Evolutionary conservation across 37 sponge, comb jelly and placozoan species (phyloP).

Genomic region (Oscarella lobularis): DNA sequence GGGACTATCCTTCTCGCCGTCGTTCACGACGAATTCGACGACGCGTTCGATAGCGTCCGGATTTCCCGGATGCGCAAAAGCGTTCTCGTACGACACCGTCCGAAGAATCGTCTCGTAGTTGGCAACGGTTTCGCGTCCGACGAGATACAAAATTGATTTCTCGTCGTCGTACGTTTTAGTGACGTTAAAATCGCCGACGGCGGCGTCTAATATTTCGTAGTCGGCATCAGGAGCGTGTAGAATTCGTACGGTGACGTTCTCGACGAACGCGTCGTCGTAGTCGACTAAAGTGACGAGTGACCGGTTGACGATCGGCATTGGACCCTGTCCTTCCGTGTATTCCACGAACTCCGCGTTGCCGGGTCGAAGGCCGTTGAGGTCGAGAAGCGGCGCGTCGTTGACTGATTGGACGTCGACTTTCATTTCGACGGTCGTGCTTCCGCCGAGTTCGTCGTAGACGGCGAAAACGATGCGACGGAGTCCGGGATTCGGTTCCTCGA

Average conservation of each 20-base stretch:
- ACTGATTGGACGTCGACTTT: constrained; percentile 33
- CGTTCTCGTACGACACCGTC: constrained; percentile 65
- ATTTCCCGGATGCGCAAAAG: constrained; percentile 50
- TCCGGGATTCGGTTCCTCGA: constrained; percentile 63
- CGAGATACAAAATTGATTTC: constrained; percentile 34
- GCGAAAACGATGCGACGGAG: constrained; percentile 36
- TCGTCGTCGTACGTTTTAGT: constrained; percentile 18
- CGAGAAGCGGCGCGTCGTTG: constrained; percentile 71
- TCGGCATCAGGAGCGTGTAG: constrained; percentile 49
- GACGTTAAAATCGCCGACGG: constrained; percentile 25
- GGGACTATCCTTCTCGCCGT: constrained; percentile 39
- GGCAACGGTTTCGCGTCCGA: constrained; percentile 38
- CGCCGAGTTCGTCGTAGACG: constrained; percentile 39
- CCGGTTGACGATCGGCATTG: constrained; percentile 37
- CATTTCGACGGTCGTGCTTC: constrained; percentile 15
- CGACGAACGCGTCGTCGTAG: constrained; percentile 44
- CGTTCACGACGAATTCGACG: constrained; percentile 46
- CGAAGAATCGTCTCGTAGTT: constrained; percentile 35
- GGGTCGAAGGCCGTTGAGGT: constrained; percentile 43
- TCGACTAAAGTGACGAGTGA: constrained; percentile 44
- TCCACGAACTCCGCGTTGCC: constrained; percentile 47
- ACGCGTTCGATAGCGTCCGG: constrained; percentile 42
- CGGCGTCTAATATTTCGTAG: constrained; percentile 37
- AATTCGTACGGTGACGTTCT: constrained; percentile 32
- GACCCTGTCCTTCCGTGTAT: constrained; percentile 65